A percentile compares a stretch with the other conserved stretches of the same genome.
Evolutionary conservation across 2,888 invertebrate genomes (phyloP).

Genomic region (Oxyscelio sp.): DNA sequence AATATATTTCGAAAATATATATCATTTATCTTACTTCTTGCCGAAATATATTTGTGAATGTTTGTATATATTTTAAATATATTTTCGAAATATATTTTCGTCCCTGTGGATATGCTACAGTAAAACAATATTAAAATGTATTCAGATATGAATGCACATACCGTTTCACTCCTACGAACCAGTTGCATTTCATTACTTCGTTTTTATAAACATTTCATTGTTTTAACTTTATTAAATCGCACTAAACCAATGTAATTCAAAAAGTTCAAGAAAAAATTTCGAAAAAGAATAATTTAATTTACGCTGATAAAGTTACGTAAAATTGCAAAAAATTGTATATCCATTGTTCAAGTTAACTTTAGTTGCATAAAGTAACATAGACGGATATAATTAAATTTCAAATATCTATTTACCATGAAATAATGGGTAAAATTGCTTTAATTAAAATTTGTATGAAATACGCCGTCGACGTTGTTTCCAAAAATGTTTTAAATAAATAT

Average conservation of each 20-base stretch:
- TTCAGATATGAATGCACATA: too few relatives aligned
- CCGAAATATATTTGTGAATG: too few relatives aligned
- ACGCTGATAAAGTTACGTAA: neutral
- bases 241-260: conserved; percentile 7
- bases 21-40: too few relatives aligned
- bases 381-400: neutral
- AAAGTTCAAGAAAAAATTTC: too few relatives aligned
- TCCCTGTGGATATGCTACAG: too few relatives aligned
- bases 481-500: too few relatives aligned
- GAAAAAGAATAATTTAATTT: neutral
- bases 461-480: too few relatives aligned
- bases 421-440: neutral
- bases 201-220: neutral
- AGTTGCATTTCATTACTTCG: neutral
- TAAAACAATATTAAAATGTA: too few relatives aligned
- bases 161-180: neutral
- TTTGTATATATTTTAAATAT: too few relatives aligned
- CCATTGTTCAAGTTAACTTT: neutral
- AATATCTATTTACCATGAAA: neutral
- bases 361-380: neutral
- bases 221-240: conserved; percentile 1
- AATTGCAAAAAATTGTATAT: neutral
- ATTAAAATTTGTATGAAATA: too few relatives aligned
- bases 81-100: too few relatives aligned
- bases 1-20: too few relatives aligned